Base-by-base conservation (phyloP, 2,113 vertebrate genomes). In the Zosterops lateralis region DNA sequence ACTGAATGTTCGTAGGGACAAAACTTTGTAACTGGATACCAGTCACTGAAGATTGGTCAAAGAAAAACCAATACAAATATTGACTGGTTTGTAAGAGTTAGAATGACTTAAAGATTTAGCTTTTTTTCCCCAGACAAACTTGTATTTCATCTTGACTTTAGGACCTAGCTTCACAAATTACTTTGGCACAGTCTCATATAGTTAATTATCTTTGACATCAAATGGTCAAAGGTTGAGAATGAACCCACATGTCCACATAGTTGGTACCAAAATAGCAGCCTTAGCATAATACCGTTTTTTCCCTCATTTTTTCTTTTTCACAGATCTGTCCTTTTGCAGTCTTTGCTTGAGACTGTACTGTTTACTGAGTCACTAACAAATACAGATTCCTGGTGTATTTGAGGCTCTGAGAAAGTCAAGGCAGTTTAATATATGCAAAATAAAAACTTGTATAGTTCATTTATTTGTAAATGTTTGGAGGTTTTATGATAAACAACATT, bases 111-210 rank as follows among this genome's bases (percentile, higher is more conserved):
- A 66, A 82, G 57, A 76, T 91, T 75, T 89, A 66, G 19, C 17
- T 79, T 89, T 89, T 90, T 64, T 87, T 65, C 54, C 54, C 25
- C 13, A 61, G 31, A 53, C 15, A 82, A 32, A 51, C 60, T 76
- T 90, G 58, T 58, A 66, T 94, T 93, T 93, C 64, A 80, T 90
- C 50, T 54, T 84, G 56, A 70, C 32, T 93, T 90, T 74, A 85
- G 45, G 54, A 76, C 16, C 50, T 83, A 66, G 47, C 26, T 61
- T 89, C 71, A 38, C 50, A 90, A 85, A 88, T 80, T 18, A 58
- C 8, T 86, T 93, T 92, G 67, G 58, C 75, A 90, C n/a, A 54
- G 24, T 79, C 64, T 94, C 67, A 62, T 88, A n/a, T 61, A 65
- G 79, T 90, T 91, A 87, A 83, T 90, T 93, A 90, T 70, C 47